A percentile compares a stretch with the other conserved stretches of the same genome.
phyloP scores from a whole-genome alignment of 2,888 invertebrate genomes.

The Epiblema foenella region DNA sequence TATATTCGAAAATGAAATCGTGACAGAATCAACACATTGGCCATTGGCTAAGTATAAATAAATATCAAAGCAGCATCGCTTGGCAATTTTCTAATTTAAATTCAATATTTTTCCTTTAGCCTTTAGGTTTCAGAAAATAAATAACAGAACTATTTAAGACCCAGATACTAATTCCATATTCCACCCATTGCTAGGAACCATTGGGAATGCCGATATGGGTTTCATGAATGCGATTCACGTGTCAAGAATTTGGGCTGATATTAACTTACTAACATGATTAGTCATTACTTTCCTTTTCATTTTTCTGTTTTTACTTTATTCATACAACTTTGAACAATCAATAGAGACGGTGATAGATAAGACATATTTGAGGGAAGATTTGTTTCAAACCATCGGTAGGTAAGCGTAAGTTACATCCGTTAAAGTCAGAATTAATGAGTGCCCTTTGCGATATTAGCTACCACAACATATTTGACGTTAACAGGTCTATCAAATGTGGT shows the following conservation, averaged over 20 bases:
- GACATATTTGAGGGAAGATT: too few species aligned
- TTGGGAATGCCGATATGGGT: slow-evolving; percentile 7
- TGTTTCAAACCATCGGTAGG: too few species aligned
- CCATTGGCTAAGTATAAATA: not conserved
- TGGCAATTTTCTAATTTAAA: not conserved
- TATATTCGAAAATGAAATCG: slow-evolving; percentile 5
- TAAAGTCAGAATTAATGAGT: too few species aligned
- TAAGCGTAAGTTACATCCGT: too few species aligned
- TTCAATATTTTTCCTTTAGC: not conserved
- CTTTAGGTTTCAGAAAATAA: slow-evolving; percentile 3
- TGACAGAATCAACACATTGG: not conserved
- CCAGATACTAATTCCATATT: slow-evolving; percentile 22
- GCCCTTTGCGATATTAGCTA: too few species aligned
- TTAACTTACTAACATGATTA: slow-evolving; percentile 34
- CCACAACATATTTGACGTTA: too few species aligned
- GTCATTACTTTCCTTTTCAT: slow-evolving; percentile 21
- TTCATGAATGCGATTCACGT: slow-evolving; percentile 35
- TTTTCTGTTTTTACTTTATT: slow-evolving; percentile 16
- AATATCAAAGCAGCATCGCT: too few species aligned
- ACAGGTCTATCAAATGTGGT: too few species aligned
- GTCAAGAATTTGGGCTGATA: slow-evolving; percentile 24
- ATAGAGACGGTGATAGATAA: too few species aligned
- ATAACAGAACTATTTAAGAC: not conserved
- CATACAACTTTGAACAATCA: not conserved
- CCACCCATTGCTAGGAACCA: slow-evolving; percentile 24